A percentile compares a stretch with the other conserved stretches of the same genome.
Conservation (phyloP, 2,113 vertebrate genomes). For the Macquaria australasica region DNA sequence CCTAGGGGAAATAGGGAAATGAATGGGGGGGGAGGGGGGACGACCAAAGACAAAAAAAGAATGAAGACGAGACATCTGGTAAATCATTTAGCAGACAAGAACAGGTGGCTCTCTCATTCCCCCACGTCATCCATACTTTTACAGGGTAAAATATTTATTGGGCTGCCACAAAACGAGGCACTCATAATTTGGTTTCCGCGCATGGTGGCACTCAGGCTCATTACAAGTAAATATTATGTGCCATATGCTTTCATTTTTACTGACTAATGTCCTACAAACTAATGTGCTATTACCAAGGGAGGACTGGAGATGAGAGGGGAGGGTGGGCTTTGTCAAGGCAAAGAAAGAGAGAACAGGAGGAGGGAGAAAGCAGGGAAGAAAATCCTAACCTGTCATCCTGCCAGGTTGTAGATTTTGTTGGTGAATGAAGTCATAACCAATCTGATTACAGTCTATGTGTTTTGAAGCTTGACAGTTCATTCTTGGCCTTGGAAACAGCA, state of each 20-base stretch:
- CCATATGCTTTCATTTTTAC: constrained; percentile 75
- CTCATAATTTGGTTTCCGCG: constrained; percentile 71
- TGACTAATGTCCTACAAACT: constrained; percentile 61
- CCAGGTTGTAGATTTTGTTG: constrained; percentile 10
- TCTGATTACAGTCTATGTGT: not conserved
- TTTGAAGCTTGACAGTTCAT: not conserved
- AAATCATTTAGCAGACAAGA: constrained; percentile 60
- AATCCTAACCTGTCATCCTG: not conserved
- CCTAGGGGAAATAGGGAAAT: constrained; percentile 31
- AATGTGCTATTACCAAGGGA: constrained; percentile 54
- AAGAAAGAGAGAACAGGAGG: constrained; percentile 15
- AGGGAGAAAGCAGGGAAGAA: not conserved
- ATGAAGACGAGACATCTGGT: constrained; percentile 58
- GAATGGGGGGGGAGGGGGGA: constrained; percentile 5
- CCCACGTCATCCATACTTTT: constrained; percentile 64
- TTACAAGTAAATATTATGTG: constrained; percentile 70
- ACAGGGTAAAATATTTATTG: constrained; percentile 74
- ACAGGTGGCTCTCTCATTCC: constrained; percentile 71
- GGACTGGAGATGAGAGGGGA: constrained; percentile 37
- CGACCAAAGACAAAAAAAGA: constrained; percentile 25
- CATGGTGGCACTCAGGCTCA: constrained; percentile 68
- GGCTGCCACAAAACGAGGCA: constrained; percentile 61
- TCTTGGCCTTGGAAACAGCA: not conserved
- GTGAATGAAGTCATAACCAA: not conserved
- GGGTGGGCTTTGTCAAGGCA: constrained; percentile 28